Percentiles rank a stretch among this genome's conserved stretches.
Evolutionary conservation across 2,113 vertebrate genomes (phyloP).

Genomic region (Podiceps cristatus): DNA sequence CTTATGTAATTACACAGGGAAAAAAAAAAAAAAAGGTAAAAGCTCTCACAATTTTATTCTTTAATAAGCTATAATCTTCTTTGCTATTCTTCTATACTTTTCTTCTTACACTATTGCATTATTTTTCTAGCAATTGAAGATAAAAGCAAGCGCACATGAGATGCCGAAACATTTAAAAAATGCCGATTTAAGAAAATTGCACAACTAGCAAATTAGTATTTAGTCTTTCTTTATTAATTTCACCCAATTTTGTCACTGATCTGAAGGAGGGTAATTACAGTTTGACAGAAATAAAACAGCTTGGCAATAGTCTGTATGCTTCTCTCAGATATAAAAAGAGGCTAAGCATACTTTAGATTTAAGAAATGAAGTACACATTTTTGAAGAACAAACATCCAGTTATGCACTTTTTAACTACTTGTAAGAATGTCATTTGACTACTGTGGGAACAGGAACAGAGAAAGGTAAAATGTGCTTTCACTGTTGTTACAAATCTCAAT

Average conservation of each 20-base stretch:
- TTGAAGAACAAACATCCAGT: background rate
- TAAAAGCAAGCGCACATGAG: background rate
- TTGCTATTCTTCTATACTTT: background rate
- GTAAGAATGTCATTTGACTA: background rate
- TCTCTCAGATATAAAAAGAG: background rate
- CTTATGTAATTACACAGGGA: background rate
- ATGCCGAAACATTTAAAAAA: background rate
- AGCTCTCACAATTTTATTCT: background rate
- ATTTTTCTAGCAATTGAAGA: background rate
- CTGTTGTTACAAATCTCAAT: fast-evolving
- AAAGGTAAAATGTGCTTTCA: background rate
- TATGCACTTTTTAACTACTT: background rate
- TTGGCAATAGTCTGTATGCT: background rate
- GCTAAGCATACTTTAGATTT: background rate
- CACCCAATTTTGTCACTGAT: background rate
- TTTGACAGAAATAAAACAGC: background rate
- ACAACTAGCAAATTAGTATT: background rate
- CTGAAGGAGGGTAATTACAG: background rate
- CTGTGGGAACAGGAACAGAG: background rate
- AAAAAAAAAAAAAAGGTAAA: background rate
- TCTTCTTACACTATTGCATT: background rate
- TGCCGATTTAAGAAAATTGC: background rate
- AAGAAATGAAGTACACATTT: background rate
- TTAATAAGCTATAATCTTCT: background rate
- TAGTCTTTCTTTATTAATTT: background rate